Percentiles rank a stretch among this genome's conserved stretches.
These are phyloP conservation scores for Chaetodon auriga DNA, from an alignment of 2,113 vertebrate species.

Conservation along the genomic window DNA sequence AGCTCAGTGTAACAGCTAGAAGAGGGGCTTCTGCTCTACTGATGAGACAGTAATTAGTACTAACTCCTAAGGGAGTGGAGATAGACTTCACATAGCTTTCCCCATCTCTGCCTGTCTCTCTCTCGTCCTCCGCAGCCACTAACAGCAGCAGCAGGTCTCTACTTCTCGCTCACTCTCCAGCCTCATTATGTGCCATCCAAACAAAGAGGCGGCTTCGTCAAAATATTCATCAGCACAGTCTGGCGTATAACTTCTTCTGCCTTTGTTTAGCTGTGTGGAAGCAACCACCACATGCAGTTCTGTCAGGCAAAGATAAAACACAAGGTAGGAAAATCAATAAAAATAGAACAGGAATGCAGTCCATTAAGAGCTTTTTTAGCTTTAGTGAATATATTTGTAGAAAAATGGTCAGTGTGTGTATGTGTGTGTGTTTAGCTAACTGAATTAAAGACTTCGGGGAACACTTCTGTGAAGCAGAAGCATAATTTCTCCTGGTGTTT, in stretches of 20 bases:
- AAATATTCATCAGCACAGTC: slow-evolving; percentile 26
- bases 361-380: neutral
- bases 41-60: slow-evolving; percentile 76
- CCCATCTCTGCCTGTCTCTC: slow-evolving; percentile 6
- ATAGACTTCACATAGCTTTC: slow-evolving; percentile 62
- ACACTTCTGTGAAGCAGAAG: slow-evolving; percentile 13
- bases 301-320: neutral
- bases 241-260: slow-evolving; percentile 25
- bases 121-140: slow-evolving; percentile 32
- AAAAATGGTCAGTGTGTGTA: neutral
- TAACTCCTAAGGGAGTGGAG: slow-evolving; percentile 69
- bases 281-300: neutral
- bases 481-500: slow-evolving; percentile 22
- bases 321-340: neutral
- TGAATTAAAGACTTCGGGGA: neutral
- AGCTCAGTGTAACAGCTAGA: slow-evolving; percentile 56
- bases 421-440: neutral
- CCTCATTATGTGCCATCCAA: slow-evolving; percentile 50
- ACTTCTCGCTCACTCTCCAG: slow-evolving; percentile 36
- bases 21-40: slow-evolving; percentile 60
- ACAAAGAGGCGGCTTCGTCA: slow-evolving; percentile 40
- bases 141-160: slow-evolving; percentile 56
- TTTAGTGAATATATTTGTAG: slow-evolving; percentile 12
- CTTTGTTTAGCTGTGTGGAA: slow-evolving; percentile 20
- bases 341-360: neutral